Conservation (phyloP, 23 tunicate genomes). For the Oikopleura vanhoeffeni region DNA sequence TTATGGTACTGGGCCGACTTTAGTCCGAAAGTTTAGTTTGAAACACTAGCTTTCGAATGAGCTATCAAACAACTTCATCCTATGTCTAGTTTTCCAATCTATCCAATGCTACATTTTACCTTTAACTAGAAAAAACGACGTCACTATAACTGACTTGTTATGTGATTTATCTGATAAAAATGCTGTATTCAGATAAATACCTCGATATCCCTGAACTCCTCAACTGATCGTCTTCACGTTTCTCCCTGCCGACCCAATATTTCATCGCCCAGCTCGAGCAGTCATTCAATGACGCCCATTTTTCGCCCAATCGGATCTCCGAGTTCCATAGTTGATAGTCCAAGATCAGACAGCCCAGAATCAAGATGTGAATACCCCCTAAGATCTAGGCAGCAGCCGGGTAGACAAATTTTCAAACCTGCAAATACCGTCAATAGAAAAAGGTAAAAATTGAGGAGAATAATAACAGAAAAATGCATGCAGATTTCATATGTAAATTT, state of each 20-base stretch:
- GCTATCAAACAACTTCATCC: too few species aligned
- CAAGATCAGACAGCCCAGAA: constrained; percentile 1
- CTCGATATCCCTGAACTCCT: neutral
- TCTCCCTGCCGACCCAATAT: neutral
- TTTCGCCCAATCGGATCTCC: constrained; percentile 11
- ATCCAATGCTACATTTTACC: too few species aligned
- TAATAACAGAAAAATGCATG: too few species aligned
- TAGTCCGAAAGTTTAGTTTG: too few species aligned
- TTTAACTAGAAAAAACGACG: too few species aligned
- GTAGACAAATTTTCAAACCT: constrained; percentile 4
- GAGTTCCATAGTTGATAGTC: neutral
- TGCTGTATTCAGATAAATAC: constrained; percentile 2
- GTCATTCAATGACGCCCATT: neutral
- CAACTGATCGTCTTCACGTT: neutral
- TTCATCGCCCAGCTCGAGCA: neutral
- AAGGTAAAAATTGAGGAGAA: too few species aligned
- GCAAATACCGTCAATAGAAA: neutral
- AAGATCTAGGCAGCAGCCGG: neutral
- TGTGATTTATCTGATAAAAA: too few species aligned
- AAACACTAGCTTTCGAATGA: too few species aligned
- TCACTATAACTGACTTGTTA: too few species aligned
- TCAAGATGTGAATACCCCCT: neutral
- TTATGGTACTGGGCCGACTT: too few species aligned
- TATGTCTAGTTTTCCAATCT: too few species aligned
- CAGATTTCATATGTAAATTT: too few species aligned